Evolutionary conservation across 2,888 invertebrate genomes (phyloP).

Genomic region (Lithophane ornitopus): DNA sequence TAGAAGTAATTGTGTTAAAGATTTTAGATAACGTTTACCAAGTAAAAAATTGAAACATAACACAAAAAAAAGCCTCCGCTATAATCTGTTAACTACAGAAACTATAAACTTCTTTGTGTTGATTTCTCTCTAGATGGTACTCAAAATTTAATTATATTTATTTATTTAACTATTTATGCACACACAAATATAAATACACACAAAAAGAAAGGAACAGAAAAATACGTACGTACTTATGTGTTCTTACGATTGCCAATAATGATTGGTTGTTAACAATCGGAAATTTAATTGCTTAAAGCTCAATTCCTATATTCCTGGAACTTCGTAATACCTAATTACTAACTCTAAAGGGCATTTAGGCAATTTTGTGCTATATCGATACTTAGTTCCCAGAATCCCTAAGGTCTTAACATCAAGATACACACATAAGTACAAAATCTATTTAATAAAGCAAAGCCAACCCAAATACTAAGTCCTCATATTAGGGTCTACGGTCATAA

Average conservation of each 20-base stretch:
- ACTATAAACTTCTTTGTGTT: neutral
- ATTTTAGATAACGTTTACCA: neutral
- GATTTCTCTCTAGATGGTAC: neutral
- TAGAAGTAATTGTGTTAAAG: constrained; percentile 4
- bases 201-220: no score
- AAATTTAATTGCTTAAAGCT: constrained; percentile 13
- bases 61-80: neutral
- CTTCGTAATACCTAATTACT: neutral
- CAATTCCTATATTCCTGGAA: constrained; percentile 12
- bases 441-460: constrained; percentile 46
- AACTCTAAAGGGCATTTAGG: neutral
- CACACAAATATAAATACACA: no score
- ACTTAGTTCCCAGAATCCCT: neutral
- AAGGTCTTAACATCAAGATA: constrained; percentile 19
- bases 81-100: neutral
- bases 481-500: constrained; percentile 57
- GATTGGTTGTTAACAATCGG: constrained; percentile 3
- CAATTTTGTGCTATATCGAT: constrained; percentile 28
- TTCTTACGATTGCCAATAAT: constrained; percentile 19
- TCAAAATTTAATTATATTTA: no score
- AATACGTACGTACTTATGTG: no score
- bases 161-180: no score
- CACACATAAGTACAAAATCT: constrained; percentile 34
- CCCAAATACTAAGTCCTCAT: constrained; percentile 53
- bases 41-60: no score